Percentiles rank a stretch among this genome's conserved stretches.
These are phyloP conservation scores for Noctilio leporinus DNA, from an alignment of 2,113 vertebrate genomes.

Conservation along the genomic window DNA sequence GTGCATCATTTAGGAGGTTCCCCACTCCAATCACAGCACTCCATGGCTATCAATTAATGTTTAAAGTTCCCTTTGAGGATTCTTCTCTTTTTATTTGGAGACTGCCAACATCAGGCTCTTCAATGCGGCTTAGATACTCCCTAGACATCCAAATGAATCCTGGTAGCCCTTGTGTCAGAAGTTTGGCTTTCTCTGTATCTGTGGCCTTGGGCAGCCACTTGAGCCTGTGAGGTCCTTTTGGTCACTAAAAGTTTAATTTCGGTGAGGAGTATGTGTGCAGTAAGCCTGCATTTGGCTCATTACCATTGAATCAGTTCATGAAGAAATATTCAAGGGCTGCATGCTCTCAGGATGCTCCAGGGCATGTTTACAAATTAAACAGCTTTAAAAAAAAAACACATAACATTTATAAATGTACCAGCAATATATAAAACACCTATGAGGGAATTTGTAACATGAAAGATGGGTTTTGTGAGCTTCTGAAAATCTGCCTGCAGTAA, in stretches of 20 bases:
- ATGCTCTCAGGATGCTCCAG: slow-evolving; percentile 47
- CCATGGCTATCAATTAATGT: not conserved
- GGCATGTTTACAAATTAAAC: slow-evolving; percentile 60
- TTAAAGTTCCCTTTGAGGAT: not conserved
- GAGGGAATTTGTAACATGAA: not conserved
- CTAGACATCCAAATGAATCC: not conserved
- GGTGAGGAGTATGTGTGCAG: not conserved
- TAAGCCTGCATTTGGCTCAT: not conserved
- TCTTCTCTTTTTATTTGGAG: slow-evolving; percentile 25
- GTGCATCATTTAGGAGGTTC: not conserved
- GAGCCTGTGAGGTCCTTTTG: not conserved
- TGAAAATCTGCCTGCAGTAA: not conserved
- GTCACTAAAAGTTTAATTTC: slow-evolving; percentile 33
- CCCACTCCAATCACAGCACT: not conserved
- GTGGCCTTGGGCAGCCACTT: not conserved
- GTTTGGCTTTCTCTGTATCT: not conserved
- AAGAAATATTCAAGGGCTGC: slow-evolving; percentile 29
- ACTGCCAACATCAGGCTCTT: not conserved
- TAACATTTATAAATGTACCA: slow-evolving; percentile 2
- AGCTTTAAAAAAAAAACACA: not conserved
- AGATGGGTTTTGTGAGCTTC: not conserved
- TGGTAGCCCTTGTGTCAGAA: not conserved
- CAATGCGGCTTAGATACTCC: not conserved
- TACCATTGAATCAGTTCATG: slow-evolving; percentile 45
- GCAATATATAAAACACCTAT: slow-evolving; percentile 39